Evolutionary conservation across 2,888 invertebrate genomes (phyloP), one percentile per base, ranked within the genome.

Genomic region (Drosophila quinaria): DNA sequence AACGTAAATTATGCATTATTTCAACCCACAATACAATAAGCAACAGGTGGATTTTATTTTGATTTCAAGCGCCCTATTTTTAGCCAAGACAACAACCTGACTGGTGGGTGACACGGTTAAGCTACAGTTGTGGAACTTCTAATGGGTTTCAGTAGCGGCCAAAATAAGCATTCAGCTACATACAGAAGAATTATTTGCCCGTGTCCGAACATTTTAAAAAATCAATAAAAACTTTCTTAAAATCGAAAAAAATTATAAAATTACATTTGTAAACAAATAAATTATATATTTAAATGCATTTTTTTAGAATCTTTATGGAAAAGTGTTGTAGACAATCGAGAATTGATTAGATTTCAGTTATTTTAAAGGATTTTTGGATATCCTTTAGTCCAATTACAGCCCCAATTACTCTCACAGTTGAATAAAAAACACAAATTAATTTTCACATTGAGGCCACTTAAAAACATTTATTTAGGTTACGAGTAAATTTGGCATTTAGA

Each of bases 401-500:
- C 10, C n/a, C 35, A 13, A 5, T 13, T 5, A 37, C n/a, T 37
- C 0, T 1, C 37, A n/a, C 13, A 35, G 3, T 2, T 19, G 1
- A 17, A 19, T 29, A 17, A 41, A 22, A 22, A 25, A 51, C 33
- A 61, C 19, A 13, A 54, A 25, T 17, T 33, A 3, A 3, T 9
- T 44, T 65, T 75, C 61, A 76, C 74, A 72, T 58, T 72, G 42
- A 67, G 63, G 73, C 63, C 78, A 72, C 60, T 72, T 67, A 46
- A 41, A 52, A 73, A 72, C 63, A 68, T 80, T 80, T 76, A 74
- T 74, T 82, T 51, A 60, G 39, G 39, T 47, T 59, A 49, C 52
- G 52, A 54, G 52, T 82, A 73, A 83, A 66, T 81, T 80, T 81
- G 80, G 84, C 80, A 80, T 77, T 82, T 61, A 70, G 54, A 63